phyloP scores from a whole-genome alignment of 2,113 vertebrate genomes.

The Turnix velox region DNA sequence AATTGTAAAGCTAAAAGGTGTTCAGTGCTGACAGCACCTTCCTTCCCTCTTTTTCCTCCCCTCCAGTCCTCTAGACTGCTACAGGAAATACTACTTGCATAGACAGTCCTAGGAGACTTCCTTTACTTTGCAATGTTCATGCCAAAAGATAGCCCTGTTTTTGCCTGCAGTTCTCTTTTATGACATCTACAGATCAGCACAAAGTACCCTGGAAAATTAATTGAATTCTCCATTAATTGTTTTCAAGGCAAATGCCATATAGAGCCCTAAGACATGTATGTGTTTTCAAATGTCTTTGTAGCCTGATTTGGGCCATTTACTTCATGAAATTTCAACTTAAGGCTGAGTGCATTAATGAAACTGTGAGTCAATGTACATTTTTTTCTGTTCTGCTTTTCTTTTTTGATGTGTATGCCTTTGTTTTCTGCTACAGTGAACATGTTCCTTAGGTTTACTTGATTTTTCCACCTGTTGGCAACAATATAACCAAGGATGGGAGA shows the following conservation, averaged over 20 bases:
- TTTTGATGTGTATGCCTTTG: not conserved
- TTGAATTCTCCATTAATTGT: conserved; percentile 41
- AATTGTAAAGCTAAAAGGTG: not conserved
- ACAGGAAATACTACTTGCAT: not conserved
- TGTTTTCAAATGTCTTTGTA: conserved; percentile 42
- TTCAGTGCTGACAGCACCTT: not conserved
- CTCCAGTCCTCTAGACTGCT: not conserved
- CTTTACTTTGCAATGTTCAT: not conserved
- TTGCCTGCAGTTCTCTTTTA: conserved; percentile 45
- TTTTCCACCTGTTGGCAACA: conserved; percentile 21
- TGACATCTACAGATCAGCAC: conserved; percentile 49
- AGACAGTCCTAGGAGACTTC: not conserved
- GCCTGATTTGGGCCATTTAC: conserved; percentile 39
- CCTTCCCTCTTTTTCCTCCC: not conserved
- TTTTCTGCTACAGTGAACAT: conserved; percentile 28
- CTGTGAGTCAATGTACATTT: not conserved
- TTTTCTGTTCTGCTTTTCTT: not conserved
- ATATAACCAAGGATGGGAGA: not conserved
- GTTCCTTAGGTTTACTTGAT: conserved; percentile 19
- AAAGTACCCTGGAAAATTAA: conserved; percentile 50
- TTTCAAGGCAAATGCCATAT: conserved; percentile 50
- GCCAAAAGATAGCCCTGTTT: not conserved
- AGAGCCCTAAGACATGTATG: conserved; percentile 24
- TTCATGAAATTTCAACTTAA: conserved; percentile 1
- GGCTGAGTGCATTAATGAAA: not conserved